Percentiles rank a stretch among this genome's conserved stretches.
Conservation (phyloP, 2,797 vertebrate genomes). For the Fundulus diaphanus region DNA sequence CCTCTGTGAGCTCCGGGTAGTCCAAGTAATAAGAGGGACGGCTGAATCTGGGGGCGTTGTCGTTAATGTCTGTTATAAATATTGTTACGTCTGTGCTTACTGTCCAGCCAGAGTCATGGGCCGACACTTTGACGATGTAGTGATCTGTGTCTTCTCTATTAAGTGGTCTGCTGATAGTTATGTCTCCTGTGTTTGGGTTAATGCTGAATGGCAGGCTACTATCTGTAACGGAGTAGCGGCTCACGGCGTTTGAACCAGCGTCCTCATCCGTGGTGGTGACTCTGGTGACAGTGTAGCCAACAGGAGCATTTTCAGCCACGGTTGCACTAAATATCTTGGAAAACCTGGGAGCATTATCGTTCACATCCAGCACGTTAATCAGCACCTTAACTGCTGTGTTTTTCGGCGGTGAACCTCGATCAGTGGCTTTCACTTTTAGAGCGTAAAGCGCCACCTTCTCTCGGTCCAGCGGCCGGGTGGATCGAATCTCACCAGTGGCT, state of each 20-base stretch:
- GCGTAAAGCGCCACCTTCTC: conserved; percentile 87
- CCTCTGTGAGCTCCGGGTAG: conserved; percentile 91
- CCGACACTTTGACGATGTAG: conserved; percentile 93
- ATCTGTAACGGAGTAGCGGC: conserved; percentile 91
- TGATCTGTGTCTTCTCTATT: conserved; percentile 94
- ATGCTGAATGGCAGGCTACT: conserved; percentile 90
- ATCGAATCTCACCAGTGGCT: conserved; percentile 91
- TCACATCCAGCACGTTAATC: conserved; percentile 92
- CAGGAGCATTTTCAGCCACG: conserved; percentile 93
- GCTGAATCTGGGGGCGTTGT: conserved; percentile 93
- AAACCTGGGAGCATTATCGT: conserved; percentile 96
- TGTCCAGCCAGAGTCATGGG: conserved; percentile 97
- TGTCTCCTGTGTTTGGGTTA: conserved; percentile 91
- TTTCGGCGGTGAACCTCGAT: conserved; percentile 88
- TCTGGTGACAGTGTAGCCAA: conserved; percentile 90
- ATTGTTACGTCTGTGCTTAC: conserved; percentile 97
- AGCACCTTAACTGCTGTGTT: conserved; percentile 86
- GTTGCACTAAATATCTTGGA: conserved; percentile 96
- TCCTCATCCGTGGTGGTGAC: conserved; percentile 98
- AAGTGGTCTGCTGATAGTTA: conserved; percentile 90
- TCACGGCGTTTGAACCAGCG: conserved; percentile 88
- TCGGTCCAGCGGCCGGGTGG: conserved; percentile 88
- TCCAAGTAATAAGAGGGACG: conserved; percentile 95
- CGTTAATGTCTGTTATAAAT: conserved; percentile 93
- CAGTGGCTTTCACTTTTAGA: conserved; percentile 88